Conservation (phyloP, 2,888 invertebrate species). For the Schrankia costaestrigalis region DNA sequence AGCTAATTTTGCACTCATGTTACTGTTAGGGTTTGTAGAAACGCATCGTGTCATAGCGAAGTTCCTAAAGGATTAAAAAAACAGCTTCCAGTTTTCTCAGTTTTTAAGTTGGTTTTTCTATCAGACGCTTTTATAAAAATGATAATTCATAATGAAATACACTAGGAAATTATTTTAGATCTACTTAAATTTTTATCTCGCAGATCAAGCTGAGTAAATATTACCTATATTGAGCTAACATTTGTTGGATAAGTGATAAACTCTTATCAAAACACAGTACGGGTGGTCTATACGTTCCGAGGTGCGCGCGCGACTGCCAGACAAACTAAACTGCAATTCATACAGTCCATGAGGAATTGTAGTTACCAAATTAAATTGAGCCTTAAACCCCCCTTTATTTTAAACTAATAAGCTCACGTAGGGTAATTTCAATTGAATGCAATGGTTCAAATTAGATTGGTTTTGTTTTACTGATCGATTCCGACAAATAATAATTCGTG, state of each 20-base stretch:
- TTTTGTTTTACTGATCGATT: slow-evolving; percentile 51
- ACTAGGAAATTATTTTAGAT: slow-evolving; percentile 19
- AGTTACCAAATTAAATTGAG: slow-evolving; percentile 42
- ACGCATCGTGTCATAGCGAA: background rate
- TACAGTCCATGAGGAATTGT: slow-evolving; percentile 35
- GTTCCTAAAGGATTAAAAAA: too few species aligned
- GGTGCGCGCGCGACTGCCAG: slow-evolving; percentile 52
- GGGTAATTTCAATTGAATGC: slow-evolving; percentile 41
- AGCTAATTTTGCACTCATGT: background rate
- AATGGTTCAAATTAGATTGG: slow-evolving; percentile 47
- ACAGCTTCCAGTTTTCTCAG: too few species aligned
- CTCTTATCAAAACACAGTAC: slow-evolving; percentile 54
- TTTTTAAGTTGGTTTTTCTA: too few species aligned
- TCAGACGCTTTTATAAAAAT: too few species aligned
- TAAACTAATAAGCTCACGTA: slow-evolving; percentile 15
- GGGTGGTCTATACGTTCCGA: slow-evolving; percentile 56
- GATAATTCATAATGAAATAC: too few species aligned
- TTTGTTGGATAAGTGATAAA: slow-evolving; percentile 45
- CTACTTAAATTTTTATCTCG: slow-evolving; percentile 30
- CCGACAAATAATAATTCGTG: slow-evolving; percentile 56
- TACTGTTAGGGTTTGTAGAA: background rate
- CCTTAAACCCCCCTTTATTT: slow-evolving; percentile 39
- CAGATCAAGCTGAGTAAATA: slow-evolving; percentile 48
- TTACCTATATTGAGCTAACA: slow-evolving; percentile 44
- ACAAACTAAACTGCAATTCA: slow-evolving; percentile 31